Base-by-base conservation (phyloP, 2,113 vertebrate genomes). In the Anarrhichthys ocellatus region DNA sequence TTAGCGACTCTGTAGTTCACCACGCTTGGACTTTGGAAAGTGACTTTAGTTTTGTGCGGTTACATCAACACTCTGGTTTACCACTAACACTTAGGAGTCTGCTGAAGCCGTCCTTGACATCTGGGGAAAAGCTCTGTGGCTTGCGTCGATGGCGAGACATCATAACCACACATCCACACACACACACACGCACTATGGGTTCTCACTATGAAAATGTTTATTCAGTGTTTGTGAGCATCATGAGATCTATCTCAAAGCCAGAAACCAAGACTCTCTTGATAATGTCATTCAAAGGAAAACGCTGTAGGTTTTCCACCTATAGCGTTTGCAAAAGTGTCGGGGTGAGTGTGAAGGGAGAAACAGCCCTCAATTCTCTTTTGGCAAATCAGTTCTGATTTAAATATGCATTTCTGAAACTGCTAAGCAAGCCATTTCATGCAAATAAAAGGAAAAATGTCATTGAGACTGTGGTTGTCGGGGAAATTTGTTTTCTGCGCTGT, bases 41-140 rank as follows among this genome's bases (percentile, higher is more conserved):
- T 77, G 68, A 86, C 76, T 82, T 85, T 10, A 82, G 50, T 36
- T 69, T 62, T 81, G 62, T 73, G 73, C 68, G 75, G 73, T 73
- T 71, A 81, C 76, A 84, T 82, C 85, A 79, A 54, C 72, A 67
- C 54, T 76, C 80, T 61, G 77, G 87, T 69, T 88, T 80, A 80
- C 80, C 88, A 80, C 86, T 78, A 87, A 85, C 80, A 87, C 86
- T 79, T 74, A 75, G 48, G 62, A 77, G 75, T 58, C 52, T 29
- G 46, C 82, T 73, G 29, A 76, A 77, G 83, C 78, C 61, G 67
- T 78, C 22, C 54, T 63, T 83, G 70, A 91, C 90, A 93, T 92
- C 90, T 92, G 90, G 89, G 63, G 62, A 87, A 91, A 85, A 71
- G 65, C 78, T 90, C 74, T 61, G 76, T 52, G 71, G 87, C 87